Evolutionary conservation across 1,140 invertebrate species (phyloP), one percentile per base, ranked within the genome.

Genomic region (Anthonomus grandis): DNA sequence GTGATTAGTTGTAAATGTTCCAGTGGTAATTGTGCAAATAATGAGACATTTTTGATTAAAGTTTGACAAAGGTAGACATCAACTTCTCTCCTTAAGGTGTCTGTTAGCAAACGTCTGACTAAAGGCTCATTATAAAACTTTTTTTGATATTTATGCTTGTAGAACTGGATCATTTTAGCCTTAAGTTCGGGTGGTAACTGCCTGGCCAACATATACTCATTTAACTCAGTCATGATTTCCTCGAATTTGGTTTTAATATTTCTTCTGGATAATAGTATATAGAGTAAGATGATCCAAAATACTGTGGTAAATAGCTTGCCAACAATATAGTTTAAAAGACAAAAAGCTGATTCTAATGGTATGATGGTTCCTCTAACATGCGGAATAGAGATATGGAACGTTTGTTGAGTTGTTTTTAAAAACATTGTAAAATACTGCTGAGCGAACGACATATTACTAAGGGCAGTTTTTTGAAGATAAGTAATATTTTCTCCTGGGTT

Each of bases 1-100:
- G 67, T 50, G 0, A 71, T 58, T 18, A 66, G 49, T 6, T 53
- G 52, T 8, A 69, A 42, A 4, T 56, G 42, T 27, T 64, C 55
- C 1, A 51, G 12, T 1, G 63, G 50, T 2, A 71, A 38, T 13
- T 67, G 52, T 12, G 60, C 37, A 21, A 71, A 62, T 10, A 71
- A 52, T 22, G 55, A 37, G 3, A 68, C 69, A 10, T 48, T 63
- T 36, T 68, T 39, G 3, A 70, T 64, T 2, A 71, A 36, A 2
- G 57, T 60, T 9, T 60, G 60, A 37, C 65, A 68, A 3, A 62
- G 47, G 41, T 63, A 59, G 4, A 68, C 48, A 38, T 68, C 67
- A 2, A 70, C 65, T 41, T 70, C 69, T 36, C 44, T 53, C 38
- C 56, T 64, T 15, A 70, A 44, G 25, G 61, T 61, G 21, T 66